Percentiles rank a stretch among this genome's conserved stretches.
Conservation (phyloP, 64 coral and sea anemone genomes). For the Trachythela sp. region DNA sequence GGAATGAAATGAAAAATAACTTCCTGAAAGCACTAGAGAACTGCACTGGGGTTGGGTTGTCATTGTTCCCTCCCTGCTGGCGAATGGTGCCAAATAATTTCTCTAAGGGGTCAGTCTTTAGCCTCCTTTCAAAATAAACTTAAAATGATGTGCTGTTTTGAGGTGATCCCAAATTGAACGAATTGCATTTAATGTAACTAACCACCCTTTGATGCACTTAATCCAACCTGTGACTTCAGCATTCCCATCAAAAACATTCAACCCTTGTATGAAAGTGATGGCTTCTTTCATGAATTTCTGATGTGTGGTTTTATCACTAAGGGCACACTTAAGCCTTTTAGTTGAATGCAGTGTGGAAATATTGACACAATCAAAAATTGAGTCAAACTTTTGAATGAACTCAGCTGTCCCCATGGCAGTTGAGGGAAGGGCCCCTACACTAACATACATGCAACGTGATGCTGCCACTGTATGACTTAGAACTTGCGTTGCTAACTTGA, state of each 20-base stretch:
- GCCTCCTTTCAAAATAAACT: background rate
- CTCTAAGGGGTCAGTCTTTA: background rate
- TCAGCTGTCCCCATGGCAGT: background rate
- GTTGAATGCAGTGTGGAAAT: background rate
- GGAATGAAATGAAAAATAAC: background rate
- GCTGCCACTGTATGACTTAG: no score
- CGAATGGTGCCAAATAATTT: no score
- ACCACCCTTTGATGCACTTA: background rate
- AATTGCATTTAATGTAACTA: background rate
- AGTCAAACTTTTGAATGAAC: background rate
- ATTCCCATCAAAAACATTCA: background rate
- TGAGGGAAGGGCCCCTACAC: background rate
- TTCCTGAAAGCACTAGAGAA: background rate
- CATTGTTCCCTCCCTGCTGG: no score
- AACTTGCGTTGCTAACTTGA: no score
- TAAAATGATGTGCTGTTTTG: background rate
- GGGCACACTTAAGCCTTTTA: background rate
- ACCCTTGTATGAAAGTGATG: background rate
- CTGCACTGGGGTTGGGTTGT: background rate
- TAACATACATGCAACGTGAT: background rate
- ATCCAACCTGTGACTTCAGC: no score
- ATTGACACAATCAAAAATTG: background rate
- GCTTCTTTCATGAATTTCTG: background rate
- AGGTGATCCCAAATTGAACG: background rate
- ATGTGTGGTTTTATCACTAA: background rate